Evolutionary conservation across 2,888 invertebrate genomes (phyloP), one percentile per base, ranked within the genome.

Genomic region (Clusia tigrina): DNA sequence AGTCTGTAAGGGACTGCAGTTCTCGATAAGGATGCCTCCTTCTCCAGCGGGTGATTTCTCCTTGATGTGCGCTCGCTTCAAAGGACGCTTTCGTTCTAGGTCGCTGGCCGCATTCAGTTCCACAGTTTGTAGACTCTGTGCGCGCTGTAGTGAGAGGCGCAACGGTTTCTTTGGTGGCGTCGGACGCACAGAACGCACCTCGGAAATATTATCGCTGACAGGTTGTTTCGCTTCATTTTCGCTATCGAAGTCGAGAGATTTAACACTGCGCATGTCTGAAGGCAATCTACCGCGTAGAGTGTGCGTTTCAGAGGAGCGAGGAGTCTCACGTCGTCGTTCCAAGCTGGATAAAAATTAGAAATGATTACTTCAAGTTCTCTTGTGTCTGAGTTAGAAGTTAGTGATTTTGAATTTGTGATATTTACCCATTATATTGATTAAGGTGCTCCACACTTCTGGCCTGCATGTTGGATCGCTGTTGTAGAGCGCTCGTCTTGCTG

Each of bases 151-250:
- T 0, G 94, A 94, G 46, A 95, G 84, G 10, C 94, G 86, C 55
- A 94, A 82, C 0, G 94, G 95, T 78, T 95, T 95, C 74, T 94
- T 91, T 20, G 94, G 95, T 2, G 94, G 94, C 15, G 90, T 89
- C 0, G 94, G 93, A 60, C 91, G 85, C 2, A 87, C 85, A 12
- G 69, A 55, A 66, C 87, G 88, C 9, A 86, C 86, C 72, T 89
- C 89, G 0, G 89, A 88, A 1, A 87, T 86, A 75, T 87, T 88
- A 74, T 89, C 20, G 67, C 79, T 66, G 1, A 63, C 24, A 0
- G 70, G 71, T n/a, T n/a, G n/a, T 56, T 77, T 79, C 9, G 70
- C 60, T 62, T 87, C 88, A 54, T 87, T 88, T 74, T 92, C 92
- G n/a, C 90, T 91, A 77, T 92, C 92, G 70, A 92, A 90, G 76